Evolutionary conservation across 2,888 invertebrate genomes (phyloP).

Genomic region (Polydrusus cervinus): DNA sequence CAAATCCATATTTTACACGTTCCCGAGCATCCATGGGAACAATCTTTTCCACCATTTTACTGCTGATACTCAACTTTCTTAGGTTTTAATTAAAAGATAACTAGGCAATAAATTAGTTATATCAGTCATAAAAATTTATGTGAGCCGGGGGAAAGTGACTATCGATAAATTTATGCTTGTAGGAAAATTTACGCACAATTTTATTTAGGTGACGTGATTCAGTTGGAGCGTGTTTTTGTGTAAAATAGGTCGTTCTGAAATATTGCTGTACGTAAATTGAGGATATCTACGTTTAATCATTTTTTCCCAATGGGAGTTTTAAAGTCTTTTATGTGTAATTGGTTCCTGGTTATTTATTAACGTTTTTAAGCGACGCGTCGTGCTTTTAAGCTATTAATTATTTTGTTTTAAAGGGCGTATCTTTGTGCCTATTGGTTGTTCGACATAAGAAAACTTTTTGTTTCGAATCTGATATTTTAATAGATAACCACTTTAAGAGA

Average conservation of each 20-base stretch:
- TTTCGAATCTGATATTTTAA: no score
- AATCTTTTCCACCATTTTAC: slow-evolving; percentile 16
- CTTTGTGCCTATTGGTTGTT: no score
- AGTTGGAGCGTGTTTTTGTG: slow-evolving; percentile 26
- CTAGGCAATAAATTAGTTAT: slow-evolving; percentile 28
- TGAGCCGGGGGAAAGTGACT: slow-evolving; percentile 19
- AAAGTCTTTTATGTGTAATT: slow-evolving; percentile 5
- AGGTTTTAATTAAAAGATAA: slow-evolving; percentile 30
- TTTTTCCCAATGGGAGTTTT: slow-evolving; percentile 7
- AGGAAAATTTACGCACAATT: slow-evolving; percentile 30
- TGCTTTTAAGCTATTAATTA: background rate
- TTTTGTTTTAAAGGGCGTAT: no score
- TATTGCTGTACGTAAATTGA: slow-evolving; percentile 18
- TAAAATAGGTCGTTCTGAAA: slow-evolving; percentile 24
- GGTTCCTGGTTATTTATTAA: background rate
- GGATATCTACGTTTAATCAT: slow-evolving; percentile 20
- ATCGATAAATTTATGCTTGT: slow-evolving; percentile 31
- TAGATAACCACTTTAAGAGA: no score
- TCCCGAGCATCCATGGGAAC: slow-evolving; percentile 9
- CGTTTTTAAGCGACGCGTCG: background rate
- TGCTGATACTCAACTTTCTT: slow-evolving; percentile 22
- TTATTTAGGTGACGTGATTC: slow-evolving; percentile 24
- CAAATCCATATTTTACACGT: slow-evolving; percentile 14
- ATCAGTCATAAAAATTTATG: slow-evolving; percentile 27
- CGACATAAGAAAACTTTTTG: no score